Evolutionary conservation across 2,888 invertebrate genomes (phyloP), one percentile per base, ranked within the genome.

Genomic region (Actias luna): DNA sequence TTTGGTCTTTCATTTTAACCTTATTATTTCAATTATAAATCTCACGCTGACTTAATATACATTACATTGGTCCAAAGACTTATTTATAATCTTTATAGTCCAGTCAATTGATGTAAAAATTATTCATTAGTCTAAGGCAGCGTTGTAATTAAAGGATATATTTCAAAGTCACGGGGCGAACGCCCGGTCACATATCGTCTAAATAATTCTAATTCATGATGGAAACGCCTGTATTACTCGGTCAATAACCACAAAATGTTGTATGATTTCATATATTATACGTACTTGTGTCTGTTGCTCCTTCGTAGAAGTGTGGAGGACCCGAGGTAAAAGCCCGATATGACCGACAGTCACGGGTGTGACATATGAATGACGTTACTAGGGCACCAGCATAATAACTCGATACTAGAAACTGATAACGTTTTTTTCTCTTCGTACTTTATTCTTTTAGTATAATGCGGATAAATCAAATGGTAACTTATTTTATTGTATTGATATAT

Each of bases 131-230:
- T 64, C 59, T 58, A 59, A 55, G 42, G 67, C 61, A 70, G 69
- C 69, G 60, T 60, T 69, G 72, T 62, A 71, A 74, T 73, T 66
- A 67, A 67, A 65, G 68, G 66, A 67, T 75, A 72, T 58, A 69
- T 76, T 70, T 78, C 78, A 84, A 83, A 80, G 82, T 83, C 83
- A 79, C 60, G 68, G 75, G 78, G 77, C 78, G 76, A 73, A 65
- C 72, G 72, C 74, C 71, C 67, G 68, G 67, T 65, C 72, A 71
- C 74, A 50, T 50, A 70, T 76, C 67, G 62, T 66, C 68, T 68
- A 69, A 76, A 65, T 70, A 65, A 77, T 78, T 76, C 68, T 65
- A 66, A 76, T 77, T 71, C 69, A 71, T 69, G 42, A 72, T 71
- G 67, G 60, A 76, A 67, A 65, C 67, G 65, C 71, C 74, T 77